A percentile compares a stretch with the other conserved stretches of the same genome.
Conservation (phyloP, 2,888 invertebrate species). For the Galeopsomyia nigrocyanea region DNA sequence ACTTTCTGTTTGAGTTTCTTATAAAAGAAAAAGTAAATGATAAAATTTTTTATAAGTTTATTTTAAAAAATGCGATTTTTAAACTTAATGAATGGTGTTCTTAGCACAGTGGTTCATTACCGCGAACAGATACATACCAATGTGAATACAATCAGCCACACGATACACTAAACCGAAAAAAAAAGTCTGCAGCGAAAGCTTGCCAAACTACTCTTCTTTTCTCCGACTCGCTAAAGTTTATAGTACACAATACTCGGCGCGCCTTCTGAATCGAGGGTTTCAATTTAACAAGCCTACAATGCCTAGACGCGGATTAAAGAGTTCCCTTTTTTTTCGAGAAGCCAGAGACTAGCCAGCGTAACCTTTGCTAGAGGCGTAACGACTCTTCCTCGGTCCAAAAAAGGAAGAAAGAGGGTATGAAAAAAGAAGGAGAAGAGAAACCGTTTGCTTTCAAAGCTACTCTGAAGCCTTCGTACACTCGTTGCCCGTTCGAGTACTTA, state of each 20-base stretch:
- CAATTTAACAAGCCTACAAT: slow-evolving; percentile 38
- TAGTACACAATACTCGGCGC: slow-evolving; percentile 12
- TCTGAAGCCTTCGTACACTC: slow-evolving; percentile 19
- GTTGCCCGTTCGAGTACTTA: slow-evolving; percentile 29
- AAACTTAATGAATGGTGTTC: no score
- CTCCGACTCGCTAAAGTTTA: slow-evolving; percentile 17
- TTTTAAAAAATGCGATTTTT: no score
- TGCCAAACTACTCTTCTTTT: slow-evolving; percentile 11
- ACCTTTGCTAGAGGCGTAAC: slow-evolving; percentile 17
- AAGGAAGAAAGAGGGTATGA: not conserved
- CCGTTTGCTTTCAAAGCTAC: slow-evolving; percentile 13
- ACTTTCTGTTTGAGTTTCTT: no score
- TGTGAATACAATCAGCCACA: slow-evolving; percentile 18
- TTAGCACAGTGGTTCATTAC: no score
- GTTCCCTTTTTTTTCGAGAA: slow-evolving; percentile 7
- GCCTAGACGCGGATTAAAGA: slow-evolving; percentile 34
- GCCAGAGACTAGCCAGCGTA: not conserved
- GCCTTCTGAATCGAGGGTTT: slow-evolving; percentile 21
- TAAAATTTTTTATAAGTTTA: no score
- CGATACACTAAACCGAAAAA: slow-evolving; percentile 18
- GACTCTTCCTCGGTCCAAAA: slow-evolving; percentile 13
- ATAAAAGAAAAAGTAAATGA: no score
- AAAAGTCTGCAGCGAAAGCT: slow-evolving; percentile 33
- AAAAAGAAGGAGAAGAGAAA: not conserved
- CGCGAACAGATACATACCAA: no score